phyloP scores from a whole-genome alignment of 2,888 invertebrate species.

The Tetramorium bicarinatum region DNA sequence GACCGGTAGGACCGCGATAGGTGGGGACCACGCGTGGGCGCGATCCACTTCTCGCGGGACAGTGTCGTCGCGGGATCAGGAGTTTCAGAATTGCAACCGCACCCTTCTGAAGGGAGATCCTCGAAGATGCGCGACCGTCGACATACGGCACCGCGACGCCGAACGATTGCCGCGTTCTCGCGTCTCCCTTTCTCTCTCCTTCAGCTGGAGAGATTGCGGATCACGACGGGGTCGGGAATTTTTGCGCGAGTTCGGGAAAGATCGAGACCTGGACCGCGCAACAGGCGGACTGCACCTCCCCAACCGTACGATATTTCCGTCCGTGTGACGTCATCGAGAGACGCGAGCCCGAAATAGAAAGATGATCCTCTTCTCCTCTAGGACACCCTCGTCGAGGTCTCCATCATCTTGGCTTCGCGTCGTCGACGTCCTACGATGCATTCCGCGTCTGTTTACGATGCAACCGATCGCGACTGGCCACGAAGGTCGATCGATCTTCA shows the following conservation, averaged over 20 bases:
- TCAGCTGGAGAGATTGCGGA: slow-evolving; percentile 21
- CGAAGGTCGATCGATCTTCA: slow-evolving; percentile 72
- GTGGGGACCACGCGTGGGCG: slow-evolving; percentile 73
- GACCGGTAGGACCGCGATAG: slow-evolving; percentile 62
- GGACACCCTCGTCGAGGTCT: slow-evolving; percentile 59
- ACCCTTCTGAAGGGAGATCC: not conserved
- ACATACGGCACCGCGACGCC: slow-evolving; percentile 4
- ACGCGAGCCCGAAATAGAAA: slow-evolving; percentile 83
- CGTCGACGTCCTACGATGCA: slow-evolving; percentile 70
- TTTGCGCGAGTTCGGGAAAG: slow-evolving; percentile 82
- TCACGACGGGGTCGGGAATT: slow-evolving; percentile 71
- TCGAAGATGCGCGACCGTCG: not conserved
- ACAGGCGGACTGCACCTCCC: slow-evolving; percentile 78
- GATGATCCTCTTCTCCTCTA: slow-evolving; percentile 77
- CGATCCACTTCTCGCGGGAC: slow-evolving; percentile 76
- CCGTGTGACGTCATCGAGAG: slow-evolving; percentile 83
- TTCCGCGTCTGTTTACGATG: slow-evolving; percentile 74
- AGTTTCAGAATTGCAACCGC: not conserved
- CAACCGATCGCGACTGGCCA: slow-evolving; percentile 60
- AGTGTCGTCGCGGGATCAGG: slow-evolving; percentile 41
- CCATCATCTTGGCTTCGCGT: slow-evolving; percentile 48
- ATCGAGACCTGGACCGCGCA: slow-evolving; percentile 81
- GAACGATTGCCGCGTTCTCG: not conserved
- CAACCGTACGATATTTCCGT: slow-evolving; percentile 84
- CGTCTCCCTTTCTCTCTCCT: not conserved